Base-by-base conservation (phyloP, 2,888 invertebrate species). In the Leptopilina drosophilae region DNA sequence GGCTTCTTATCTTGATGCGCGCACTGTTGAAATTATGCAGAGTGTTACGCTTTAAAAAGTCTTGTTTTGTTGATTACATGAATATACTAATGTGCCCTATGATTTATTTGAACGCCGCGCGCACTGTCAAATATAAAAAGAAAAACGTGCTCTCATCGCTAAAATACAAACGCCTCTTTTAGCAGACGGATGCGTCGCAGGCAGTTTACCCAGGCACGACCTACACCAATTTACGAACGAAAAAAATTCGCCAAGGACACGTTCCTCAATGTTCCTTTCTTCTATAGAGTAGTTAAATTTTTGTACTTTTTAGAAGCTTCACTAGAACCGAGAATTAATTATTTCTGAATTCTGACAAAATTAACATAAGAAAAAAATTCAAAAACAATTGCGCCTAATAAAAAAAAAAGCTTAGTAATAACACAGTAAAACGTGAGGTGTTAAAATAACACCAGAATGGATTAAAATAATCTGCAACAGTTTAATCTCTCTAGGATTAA, bases 211-310 rank as follows among this genome's bases (percentile, higher is more conserved):
- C 79, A 81, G 73, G 80, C 85, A 75, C 84, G 81, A 87, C 86
- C 87, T 86, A 86, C 78, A 81, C 73, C 86, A 86, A 85, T 46
- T 46, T 11, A 46, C 46, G 8, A 7, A 59, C 86, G 85, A 85
- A 85, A 82, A 20, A 83, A 83, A 86, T 82, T 86, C 65, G 84
- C 77, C 83, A 87, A 85, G 85, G 85, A 84, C 84, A 85, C 82
- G 80, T 73, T 8, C 26, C 7, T 33, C 7, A n/a, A 4, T n/a
- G 4, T 64, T 64, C 15, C 26, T 64, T 64, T 12, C 33, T 26
- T 64, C 7, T 26, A 12, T 26, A 26, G 15, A 9, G 9, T 56
- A 12, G 3, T 14, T 56, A 11, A 11, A 14, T n/a, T 12, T n/a
- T 14, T 3, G 33, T 3, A 33, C 5, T 33, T n/a, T n/a, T n/a